Conservation (phyloP, 2,113 vertebrate species). For the Apaloderma vittatum region DNA sequence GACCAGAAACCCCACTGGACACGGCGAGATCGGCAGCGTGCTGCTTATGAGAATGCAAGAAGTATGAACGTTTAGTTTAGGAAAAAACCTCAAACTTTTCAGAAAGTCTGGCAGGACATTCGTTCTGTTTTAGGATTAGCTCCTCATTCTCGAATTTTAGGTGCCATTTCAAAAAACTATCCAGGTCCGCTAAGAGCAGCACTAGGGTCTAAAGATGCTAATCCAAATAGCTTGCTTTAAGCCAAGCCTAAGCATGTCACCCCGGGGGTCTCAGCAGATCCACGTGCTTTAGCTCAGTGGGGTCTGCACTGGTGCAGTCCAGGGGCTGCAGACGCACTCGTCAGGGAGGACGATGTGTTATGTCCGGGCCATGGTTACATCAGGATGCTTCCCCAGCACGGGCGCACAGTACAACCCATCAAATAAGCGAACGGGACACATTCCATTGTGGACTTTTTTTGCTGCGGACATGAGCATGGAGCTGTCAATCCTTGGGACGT, state of each 20-base stretch:
- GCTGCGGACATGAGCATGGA: slow-evolving; percentile 44
- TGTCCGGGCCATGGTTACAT: not conserved
- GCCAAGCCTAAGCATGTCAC: rapidly evolving
- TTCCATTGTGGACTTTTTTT: slow-evolving; percentile 47
- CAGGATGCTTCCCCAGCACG: not conserved
- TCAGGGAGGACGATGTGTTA: rapidly evolving
- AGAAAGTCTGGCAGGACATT: not conserved
- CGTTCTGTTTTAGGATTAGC: not conserved
- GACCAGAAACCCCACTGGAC: not conserved
- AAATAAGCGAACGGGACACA: slow-evolving; percentile 39
- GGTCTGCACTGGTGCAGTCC: rapidly evolving
- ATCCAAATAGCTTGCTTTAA: not conserved
- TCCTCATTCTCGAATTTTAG: not conserved
- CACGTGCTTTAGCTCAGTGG: rapidly evolving
- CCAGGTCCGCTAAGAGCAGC: not conserved
- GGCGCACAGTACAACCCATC: not conserved
- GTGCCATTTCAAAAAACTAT: not conserved
- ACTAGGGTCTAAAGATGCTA: not conserved
- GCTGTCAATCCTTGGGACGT: slow-evolving; percentile 41
- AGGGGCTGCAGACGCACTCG: rapidly evolving
- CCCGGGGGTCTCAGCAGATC: not conserved
- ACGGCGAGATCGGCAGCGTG: not conserved
- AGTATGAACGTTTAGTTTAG: not conserved
- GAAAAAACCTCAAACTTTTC: not conserved
- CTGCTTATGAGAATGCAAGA: not conserved